Percentiles rank a stretch among this genome's conserved stretches.
Evolutionary conservation across 1,140 invertebrate species (phyloP).

Genomic region (Drosophila bipectinata): DNA sequence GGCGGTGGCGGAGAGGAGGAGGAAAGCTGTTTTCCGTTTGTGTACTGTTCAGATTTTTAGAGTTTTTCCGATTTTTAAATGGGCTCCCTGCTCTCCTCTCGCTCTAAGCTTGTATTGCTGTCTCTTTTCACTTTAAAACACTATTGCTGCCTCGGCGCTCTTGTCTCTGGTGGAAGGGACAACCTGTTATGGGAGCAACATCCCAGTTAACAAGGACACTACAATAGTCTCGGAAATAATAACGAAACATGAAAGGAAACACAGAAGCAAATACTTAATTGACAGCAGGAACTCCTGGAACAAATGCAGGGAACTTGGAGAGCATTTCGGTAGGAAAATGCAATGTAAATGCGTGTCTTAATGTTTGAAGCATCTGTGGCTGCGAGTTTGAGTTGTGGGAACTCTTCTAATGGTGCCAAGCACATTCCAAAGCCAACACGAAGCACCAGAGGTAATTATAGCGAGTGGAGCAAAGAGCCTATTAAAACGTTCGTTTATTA

Average conservation of each 20-base stretch:
- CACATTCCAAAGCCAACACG: neutral
- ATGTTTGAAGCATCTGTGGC: neutral
- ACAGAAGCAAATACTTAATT: neutral
- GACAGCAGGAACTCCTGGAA: neutral
- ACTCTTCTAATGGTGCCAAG: neutral
- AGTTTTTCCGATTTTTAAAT: conserved; percentile 14
- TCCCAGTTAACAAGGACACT: neutral
- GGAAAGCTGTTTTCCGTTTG: neutral
- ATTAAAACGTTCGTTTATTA: neutral
- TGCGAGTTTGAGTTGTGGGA: neutral
- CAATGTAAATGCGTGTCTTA: too few relatives aligned
- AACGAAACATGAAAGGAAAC: neutral
- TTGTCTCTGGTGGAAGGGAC: conserved; percentile 7
- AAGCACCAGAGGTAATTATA: too few relatives aligned
- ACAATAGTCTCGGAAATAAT: neutral
- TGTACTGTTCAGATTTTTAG: conserved; percentile 10
- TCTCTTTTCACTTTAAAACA: conserved; percentile 27
- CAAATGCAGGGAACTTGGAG: conserved; percentile 23
- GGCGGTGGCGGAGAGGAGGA: too few relatives aligned
- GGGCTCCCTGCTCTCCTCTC: conserved; percentile 9
- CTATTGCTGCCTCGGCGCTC: conserved; percentile 19
- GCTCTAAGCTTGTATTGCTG: conserved; percentile 9
- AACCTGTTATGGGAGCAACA: conserved; percentile 17
- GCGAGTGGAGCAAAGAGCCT: too few relatives aligned
- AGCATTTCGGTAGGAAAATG: neutral